A percentile compares a stretch with the other conserved stretches of the same genome.
Evolutionary conservation across 1,140 invertebrate species (phyloP).

Genomic region (Atta colombica): DNA sequence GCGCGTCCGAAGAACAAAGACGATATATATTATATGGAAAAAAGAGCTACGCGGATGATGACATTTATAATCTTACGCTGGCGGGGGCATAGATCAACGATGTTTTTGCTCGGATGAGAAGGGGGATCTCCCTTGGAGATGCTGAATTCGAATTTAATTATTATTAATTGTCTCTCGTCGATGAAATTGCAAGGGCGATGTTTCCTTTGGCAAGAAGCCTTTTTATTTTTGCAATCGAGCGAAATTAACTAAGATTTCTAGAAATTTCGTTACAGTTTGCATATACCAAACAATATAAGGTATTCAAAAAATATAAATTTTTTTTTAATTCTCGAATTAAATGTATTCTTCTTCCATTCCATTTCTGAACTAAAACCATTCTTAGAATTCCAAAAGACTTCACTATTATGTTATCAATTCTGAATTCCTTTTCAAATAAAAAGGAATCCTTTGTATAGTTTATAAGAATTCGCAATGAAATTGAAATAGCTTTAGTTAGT

Average conservation of each 20-base stretch:
- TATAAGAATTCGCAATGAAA: no score
- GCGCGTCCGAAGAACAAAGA: constrained; percentile 70
- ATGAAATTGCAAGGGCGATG: constrained; percentile 7
- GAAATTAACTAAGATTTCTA: neutral
- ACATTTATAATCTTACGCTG: constrained; percentile 80
- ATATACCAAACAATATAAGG: neutral
- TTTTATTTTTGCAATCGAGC: neutral
- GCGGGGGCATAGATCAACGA: constrained; percentile 80
- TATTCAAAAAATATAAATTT: no score
- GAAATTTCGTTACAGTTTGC: neutral
- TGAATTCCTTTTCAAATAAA: no score
- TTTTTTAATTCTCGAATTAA: no score
- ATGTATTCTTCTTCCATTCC: no score
- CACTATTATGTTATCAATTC: no score
- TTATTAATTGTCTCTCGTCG: constrained; percentile 80
- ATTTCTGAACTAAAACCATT: no score
- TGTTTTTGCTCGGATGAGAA: constrained; percentile 81
- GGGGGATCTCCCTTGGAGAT: constrained; percentile 73
- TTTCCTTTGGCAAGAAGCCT: neutral
- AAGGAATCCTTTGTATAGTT: no score
- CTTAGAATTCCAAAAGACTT: no score
- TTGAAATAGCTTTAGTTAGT: no score
- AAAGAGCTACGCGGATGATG: constrained; percentile 66
- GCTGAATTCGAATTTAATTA: constrained; percentile 83
- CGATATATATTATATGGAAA: constrained; percentile 69